Evolutionary conservation across 92 coral and sea anemone genomes (phyloP).

Genomic region (Zoanthus sociatus): DNA sequence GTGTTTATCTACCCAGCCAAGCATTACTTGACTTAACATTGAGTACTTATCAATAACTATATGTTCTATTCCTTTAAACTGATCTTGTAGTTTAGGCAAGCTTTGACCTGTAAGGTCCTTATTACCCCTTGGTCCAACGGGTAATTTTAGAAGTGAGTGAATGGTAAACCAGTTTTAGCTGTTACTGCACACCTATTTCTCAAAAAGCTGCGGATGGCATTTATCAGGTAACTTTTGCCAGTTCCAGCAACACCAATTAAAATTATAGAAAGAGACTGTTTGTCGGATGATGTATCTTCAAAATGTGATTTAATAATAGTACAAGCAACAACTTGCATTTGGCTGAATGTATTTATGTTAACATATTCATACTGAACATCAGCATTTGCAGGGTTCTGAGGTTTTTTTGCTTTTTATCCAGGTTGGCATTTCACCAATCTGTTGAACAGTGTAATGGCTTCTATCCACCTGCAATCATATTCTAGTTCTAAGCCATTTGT

Average conservation of each 20-base stretch:
- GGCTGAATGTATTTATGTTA: conserved; percentile 58
- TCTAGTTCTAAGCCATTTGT: conserved; percentile 30
- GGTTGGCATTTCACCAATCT: conserved; percentile 59
- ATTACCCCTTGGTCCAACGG: background rate
- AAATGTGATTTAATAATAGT: conserved; percentile 64
- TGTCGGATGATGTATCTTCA: conserved; percentile 37
- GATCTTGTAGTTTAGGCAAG: conserved; percentile 60
- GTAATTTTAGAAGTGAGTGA: background rate
- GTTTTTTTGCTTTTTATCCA: conserved; percentile 45
- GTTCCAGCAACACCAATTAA: conserved; percentile 36
- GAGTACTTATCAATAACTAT: conserved; percentile 78
- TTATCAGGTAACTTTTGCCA: too few relatives aligned
- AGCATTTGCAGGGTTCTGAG: background rate
- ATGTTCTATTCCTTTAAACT: conserved; percentile 44
- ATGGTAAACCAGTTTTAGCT: conserved; percentile 70
- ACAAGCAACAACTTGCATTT: conserved; percentile 72
- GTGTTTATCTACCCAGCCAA: conserved; percentile 66
- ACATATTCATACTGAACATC: conserved; percentile 21
- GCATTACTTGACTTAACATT: conserved; percentile 68
- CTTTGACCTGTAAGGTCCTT: conserved; percentile 59
- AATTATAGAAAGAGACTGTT: conserved; percentile 56
- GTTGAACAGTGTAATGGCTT: conserved; percentile 53
- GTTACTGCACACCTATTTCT: conserved; percentile 61
- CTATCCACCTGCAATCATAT: conserved; percentile 51
- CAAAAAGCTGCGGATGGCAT: conserved; percentile 51